Percentiles rank a stretch among this genome's conserved stretches.
phyloP scores from a whole-genome alignment of 1,140 invertebrate species.

The Intoshia linei region DNA sequence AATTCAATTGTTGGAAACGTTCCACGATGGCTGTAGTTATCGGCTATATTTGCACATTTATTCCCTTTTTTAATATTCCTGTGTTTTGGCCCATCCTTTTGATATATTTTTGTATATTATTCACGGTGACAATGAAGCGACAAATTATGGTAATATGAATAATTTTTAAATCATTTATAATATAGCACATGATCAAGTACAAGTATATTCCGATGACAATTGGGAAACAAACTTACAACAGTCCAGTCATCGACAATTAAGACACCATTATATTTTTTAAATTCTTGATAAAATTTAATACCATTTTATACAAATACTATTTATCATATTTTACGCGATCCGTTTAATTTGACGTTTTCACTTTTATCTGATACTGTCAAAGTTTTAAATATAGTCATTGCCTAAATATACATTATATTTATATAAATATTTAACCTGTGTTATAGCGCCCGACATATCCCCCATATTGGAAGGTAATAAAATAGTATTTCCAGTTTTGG shows the following conservation, averaged over 20 bases:
- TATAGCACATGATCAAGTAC: conserved; percentile 97
- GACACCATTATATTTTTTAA: no score
- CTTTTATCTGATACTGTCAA: no score
- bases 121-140: conserved; percentile 93
- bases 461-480: conserved; percentile 58
- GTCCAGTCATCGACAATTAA: no score
- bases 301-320: no score
- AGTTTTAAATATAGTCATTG: no score
- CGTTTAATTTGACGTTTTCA: no score
- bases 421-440: conserved; percentile 36
- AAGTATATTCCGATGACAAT: conserved; percentile 85
- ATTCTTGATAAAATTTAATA: no score
- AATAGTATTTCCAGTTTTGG: conserved; percentile 63
- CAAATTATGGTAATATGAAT: conserved; percentile 93
- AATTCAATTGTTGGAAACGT: conserved; percentile 95
- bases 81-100: conserved; percentile 99
- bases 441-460: conserved; percentile 46
- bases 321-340: no score
- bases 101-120: conserved; percentile 90
- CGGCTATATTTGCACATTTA: conserved; percentile 63
- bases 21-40: conserved; percentile 70
- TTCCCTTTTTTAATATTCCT: conserved; percentile 87
- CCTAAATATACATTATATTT: not conserved
- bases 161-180: no score
- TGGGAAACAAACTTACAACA: conserved; percentile 58